Evolutionary conservation across 2,113 vertebrate species (phyloP), one percentile per base, ranked within the genome.

Genomic region (Phaethon lepturus): DNA sequence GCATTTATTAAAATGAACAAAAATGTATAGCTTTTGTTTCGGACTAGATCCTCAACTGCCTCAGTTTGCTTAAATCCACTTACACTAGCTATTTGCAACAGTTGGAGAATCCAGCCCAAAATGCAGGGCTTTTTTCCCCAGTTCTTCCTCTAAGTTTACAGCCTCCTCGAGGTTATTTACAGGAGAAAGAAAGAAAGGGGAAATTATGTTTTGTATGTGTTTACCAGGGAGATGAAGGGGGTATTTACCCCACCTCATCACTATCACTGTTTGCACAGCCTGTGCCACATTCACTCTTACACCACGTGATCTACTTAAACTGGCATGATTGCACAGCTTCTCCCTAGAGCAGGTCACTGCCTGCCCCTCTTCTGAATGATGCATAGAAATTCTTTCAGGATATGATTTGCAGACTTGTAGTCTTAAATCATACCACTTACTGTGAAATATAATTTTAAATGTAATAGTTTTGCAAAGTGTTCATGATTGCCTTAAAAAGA

Each of bases 391-490:
- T 69, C 55, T 80, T 83, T 83, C 71, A 76, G 79, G 66, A 23
- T 49, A 42, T 83, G 66, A 76, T 87, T 83, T 96, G 67, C 82
- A 86, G 72, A 45, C 44, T 50, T 50, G 38, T 29, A 86, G 62
- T 63, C 81, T 88, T 94, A 90, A 96, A 86, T 91, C 69, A 62
- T 82, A 38, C 42, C 50, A 47, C 58, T 86, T 71, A 83, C 58
- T 74, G 49, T 60, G 80, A 94, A 95, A 93, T 50, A 86, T 35
- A 66, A 66, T 95, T 82, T 94, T 62, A 85, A 90, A 94, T 88
- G 13, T 53, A 73, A 69, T 83, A 83, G 66, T 67, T 92, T 64
- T 80, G 49, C 72, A 55, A 74, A 63, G 38, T 86, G 92, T 79
- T 59, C n/a, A 31, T 20, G 17, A 92, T 93, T 83, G 31, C 71